Base-by-base conservation (phyloP, 2,113 vertebrate genomes). In the Paramisgurnus dabryanus region DNA sequence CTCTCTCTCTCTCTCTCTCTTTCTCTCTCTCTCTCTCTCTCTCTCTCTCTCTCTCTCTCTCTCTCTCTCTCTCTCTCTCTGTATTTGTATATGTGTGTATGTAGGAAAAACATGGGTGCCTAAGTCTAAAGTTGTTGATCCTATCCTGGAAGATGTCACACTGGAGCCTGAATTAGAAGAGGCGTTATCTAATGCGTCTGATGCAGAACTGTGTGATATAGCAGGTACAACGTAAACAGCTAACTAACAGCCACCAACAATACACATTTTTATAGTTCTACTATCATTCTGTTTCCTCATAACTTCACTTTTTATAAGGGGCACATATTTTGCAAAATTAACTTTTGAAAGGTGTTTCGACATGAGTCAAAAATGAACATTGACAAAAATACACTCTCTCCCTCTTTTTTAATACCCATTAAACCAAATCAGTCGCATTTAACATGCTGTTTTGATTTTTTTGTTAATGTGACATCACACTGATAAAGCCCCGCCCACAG, bases 81-180 rank as follows among this genome's bases (percentile, higher is more conserved):
- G n/a, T 66, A 17, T 67, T n/a, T 64, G 43, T 67, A 50, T 57
- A 60, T 65, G 40, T 68, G 22, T 50, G 7, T 60, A 11, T 50
- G 0, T 61, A 99, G 98, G 98, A 8, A 99, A 99, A 86, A 92
- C 92, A 43, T 99, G 90, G 89, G 94, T 98, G 34, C 96, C 97
- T 45, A 98, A 99, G 87, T 91, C 93, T 83, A 96, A 95, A 88
- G 93, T 89, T 0, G 92, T 95, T 75, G 95, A 97, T 86, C 95
- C 97, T 0, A 95, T 96, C 84, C 92, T 98, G 84, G 98, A 99
- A 89, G 96, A 87, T 13, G 96, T 99, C 79, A 98, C 96, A 0
- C 90, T 99, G 83, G 98, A 99, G 87, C 98, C 98, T 0, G 97
- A 99, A 89, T 92, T 99, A 78, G 98, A 99, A 86, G 98, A 99